phyloP scores from a whole-genome alignment of 2,888 invertebrate genomes.

The Alentia gelatinosa region DNA sequence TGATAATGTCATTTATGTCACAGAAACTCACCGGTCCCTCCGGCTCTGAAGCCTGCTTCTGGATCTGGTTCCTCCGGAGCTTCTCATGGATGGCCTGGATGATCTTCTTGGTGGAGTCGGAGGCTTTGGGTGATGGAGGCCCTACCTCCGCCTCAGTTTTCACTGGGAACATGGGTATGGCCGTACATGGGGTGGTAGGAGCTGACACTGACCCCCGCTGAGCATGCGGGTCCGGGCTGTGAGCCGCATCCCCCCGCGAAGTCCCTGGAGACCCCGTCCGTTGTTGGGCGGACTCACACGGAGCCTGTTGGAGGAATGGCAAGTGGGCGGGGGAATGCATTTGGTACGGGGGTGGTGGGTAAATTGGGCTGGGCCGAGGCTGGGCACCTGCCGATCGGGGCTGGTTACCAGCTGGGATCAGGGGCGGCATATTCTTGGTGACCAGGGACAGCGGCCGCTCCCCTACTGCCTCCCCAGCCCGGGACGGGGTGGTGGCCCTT shows the following conservation, averaged over 20 bases:
- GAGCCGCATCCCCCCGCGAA: not conserved
- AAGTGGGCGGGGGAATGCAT: slow-evolving; percentile 95
- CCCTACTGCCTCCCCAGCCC: not conserved
- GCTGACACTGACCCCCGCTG: not conserved
- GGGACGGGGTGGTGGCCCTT: not conserved
- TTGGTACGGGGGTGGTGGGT: slow-evolving; percentile 74
- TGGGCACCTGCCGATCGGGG: slow-evolving; percentile 73
- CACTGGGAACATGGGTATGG: not conserved
- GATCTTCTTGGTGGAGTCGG: slow-evolving; percentile 66
- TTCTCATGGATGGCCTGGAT: slow-evolving; percentile 71
- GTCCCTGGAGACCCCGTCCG: not conserved
- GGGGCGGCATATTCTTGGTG: slow-evolving; percentile 65
- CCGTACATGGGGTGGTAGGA: slow-evolving; percentile 14
- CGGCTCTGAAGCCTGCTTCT: slow-evolving; percentile 43
- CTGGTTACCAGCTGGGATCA: slow-evolving; percentile 71
- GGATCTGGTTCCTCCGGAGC: slow-evolving; percentile 59
- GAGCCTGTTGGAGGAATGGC: slow-evolving; percentile 83
- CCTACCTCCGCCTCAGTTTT: slow-evolving; percentile 18
- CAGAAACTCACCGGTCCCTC: slow-evolving; percentile 42
- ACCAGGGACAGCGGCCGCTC: slow-evolving; percentile 61
- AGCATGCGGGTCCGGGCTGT: not conserved
- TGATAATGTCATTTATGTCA: slow-evolving; percentile 60
- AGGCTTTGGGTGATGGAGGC: slow-evolving; percentile 41
- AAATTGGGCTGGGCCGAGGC: slow-evolving; percentile 67
- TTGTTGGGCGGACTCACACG: not conserved